Evolutionary conservation across 2,797 vertebrate species (phyloP), one percentile per base, ranked within the genome.

Genomic region (Helicolenus hilgendorfi): DNA sequence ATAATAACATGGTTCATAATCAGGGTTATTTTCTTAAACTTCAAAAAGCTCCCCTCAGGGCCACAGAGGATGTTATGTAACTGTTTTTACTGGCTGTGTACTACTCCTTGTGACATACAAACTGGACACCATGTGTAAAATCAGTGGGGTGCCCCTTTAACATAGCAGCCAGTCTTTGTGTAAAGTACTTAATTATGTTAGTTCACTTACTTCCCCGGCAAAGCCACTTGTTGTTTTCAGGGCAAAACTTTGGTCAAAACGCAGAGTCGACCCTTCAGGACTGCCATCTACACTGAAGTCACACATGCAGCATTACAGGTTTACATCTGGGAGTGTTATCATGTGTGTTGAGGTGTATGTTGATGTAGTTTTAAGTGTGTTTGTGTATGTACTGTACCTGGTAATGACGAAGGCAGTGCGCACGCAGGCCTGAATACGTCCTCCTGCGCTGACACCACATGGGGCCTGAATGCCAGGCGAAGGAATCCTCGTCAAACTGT

Each of bases 391-490:
- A 99, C 99, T 70, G 59, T 93, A 99, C 99, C 98, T 99, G 85
- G 98, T 91, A 72, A 99, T 93, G 41, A 94, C 79, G 35, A 99
- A 98, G 1, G 97, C 95, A 65, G 98, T 99, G 81, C 98, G 98
- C 7, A 94, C 91, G 9, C 97, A 79, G 0, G 98, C 96, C 27
- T 85, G 84, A 60, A 89, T 29, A 1, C 29, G 81, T 72, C 11
- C 79, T 24, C 96, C 94, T 0, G 96, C 98, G 0, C 96, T 98
- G 33, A 98, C 79, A 20, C 92, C 98, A 36, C 97, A 97, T 0
- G 98, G 98, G 2, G 94, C 36, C 18, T 83, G 85, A 24, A 98
- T 29, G 0, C 93, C 38, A 0, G 90, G 73, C 0, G 33, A 53
- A 0, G 88, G 82, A 55, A 2, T 49, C 80, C 41, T 92, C 1